These are phyloP conservation scores for Sycobia sp. DNA, from an alignment of 1,140 invertebrate species.

Conservation along the genomic window DNA sequence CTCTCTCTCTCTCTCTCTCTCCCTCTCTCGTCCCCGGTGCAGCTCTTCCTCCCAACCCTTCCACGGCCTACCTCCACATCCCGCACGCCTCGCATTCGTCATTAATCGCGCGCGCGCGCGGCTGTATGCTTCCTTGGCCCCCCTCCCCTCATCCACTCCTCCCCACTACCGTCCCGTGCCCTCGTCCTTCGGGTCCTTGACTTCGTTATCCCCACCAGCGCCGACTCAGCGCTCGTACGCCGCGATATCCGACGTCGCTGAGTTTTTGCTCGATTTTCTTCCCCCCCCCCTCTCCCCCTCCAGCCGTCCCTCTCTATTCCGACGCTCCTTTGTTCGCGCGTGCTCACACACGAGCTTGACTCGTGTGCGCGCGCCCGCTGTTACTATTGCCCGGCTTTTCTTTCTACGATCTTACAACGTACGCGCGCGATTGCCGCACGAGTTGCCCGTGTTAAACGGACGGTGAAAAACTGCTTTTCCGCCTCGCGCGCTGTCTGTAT, in stretches of 20 bases:
- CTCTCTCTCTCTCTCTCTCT: not conserved
- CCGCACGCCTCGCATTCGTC: not conserved
- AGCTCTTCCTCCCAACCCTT: no score
- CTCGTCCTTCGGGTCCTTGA: constrained; percentile 18
- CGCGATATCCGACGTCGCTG: not conserved
- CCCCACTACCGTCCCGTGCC: not conserved
- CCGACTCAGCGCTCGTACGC: not conserved
- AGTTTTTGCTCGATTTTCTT: constrained; percentile 21
- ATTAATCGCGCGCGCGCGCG: constrained; percentile 16
- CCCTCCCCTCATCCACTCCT: no score
- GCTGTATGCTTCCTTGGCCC: no score
- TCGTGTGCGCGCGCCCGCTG: not conserved
- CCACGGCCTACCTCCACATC: no score
- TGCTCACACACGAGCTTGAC: not conserved
- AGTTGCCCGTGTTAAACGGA: no score
- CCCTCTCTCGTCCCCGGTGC: no score
- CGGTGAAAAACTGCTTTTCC: no score
- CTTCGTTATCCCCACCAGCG: constrained; percentile 15
- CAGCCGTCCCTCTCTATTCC: no score
- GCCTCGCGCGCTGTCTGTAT: no score
- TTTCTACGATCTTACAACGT: no score
- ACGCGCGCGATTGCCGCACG: no score
- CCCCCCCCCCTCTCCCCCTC: no score
- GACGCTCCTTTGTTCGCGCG: constrained; percentile 18
- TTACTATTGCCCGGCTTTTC: not conserved